Conservation (phyloP, 2,797 vertebrate genomes). For the Enteromius paludinosus region DNA sequence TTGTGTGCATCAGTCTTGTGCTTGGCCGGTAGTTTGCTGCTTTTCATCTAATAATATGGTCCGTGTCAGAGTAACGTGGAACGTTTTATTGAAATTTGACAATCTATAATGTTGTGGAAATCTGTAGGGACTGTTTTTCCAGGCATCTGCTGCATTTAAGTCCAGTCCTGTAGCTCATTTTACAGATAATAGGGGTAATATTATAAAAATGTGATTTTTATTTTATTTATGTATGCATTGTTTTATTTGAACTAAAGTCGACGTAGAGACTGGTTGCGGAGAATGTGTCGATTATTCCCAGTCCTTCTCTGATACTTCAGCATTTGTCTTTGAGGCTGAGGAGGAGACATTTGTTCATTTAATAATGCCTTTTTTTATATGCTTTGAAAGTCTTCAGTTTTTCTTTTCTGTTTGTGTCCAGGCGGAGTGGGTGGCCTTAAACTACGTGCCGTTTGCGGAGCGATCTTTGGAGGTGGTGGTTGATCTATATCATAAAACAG, state of each 20-base stretch:
- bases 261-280: neutral
- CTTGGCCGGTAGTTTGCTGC: neutral
- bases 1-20: slow-evolving; percentile 7
- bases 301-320: neutral
- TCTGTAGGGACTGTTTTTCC: neutral
- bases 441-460: slow-evolving; percentile 99
- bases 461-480: slow-evolving; percentile 95
- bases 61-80: neutral
- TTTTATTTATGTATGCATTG: no score
- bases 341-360: neutral
- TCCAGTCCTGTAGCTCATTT: neutral
- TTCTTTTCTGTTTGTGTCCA: slow-evolving; percentile 66
- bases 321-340: neutral
- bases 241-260: neutral
- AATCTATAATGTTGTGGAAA: neutral
- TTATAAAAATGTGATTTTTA: neutral
- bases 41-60: neutral
- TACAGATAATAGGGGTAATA: neutral
- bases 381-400: neutral
- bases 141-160: neutral
- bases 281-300: neutral
- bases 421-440: slow-evolving; percentile 99
- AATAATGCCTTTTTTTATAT: neutral
- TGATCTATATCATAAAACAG: slow-evolving; percentile 98
- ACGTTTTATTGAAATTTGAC: neutral